Percentiles rank a stretch among this genome's conserved stretches.
phyloP scores from a whole-genome alignment of 2,888 invertebrate genomes.

The Aradus depressus region DNA sequence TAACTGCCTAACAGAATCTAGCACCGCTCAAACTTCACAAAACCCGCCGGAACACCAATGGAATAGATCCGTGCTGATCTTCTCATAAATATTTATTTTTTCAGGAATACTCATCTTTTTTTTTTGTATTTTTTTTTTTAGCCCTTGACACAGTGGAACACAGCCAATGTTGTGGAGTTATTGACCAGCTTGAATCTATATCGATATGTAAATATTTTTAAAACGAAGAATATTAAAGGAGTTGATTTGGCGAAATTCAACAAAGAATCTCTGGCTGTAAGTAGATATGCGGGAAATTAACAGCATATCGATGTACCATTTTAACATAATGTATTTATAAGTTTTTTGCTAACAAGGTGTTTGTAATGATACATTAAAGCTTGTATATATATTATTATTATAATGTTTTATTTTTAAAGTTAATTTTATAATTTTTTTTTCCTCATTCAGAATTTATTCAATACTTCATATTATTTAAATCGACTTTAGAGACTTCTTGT shows the following conservation, averaged over 20 bases:
- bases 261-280: constrained; percentile 54
- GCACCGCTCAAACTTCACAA: no score
- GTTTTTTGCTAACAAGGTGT: not conserved
- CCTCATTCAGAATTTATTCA: not conserved
- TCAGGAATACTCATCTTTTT: not conserved
- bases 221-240: constrained; percentile 58
- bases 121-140: constrained; percentile 38
- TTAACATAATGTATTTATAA: constrained; percentile 5
- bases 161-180: constrained; percentile 60
- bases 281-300: constrained; percentile 34
- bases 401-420: no score
- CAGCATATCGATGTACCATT: no score
- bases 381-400: constrained; percentile 5
- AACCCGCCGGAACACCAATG: no score
- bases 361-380: not conserved
- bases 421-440: not conserved
- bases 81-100: no score
- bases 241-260: constrained; percentile 52
- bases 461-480: not conserved
- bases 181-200: constrained; percentile 62
- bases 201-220: constrained; percentile 58
- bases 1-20: no score
- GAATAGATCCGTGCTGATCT: no score
- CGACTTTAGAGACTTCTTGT: not conserved
- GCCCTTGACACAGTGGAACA: constrained; percentile 59